Conservation (phyloP, 1,140 invertebrate genomes). For the Ceratitis capitata region DNA sequence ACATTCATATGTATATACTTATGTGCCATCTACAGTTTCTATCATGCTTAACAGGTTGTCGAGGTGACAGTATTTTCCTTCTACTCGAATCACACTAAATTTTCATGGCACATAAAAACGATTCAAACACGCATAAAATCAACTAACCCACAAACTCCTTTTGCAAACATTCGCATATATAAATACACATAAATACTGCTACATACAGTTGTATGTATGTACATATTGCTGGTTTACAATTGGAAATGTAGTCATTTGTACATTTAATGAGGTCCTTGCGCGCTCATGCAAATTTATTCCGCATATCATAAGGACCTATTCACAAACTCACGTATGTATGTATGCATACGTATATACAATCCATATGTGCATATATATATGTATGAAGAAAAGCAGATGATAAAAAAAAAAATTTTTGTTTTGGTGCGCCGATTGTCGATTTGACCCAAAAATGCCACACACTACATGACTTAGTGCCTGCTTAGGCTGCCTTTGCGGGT, state of each 20-base stretch:
- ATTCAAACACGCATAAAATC: neutral
- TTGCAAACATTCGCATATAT: conserved; percentile 53
- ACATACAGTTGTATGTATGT: conserved; percentile 51
- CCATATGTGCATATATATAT: neutral
- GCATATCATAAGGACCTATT: neutral
- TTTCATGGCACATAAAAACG: conserved; percentile 11
- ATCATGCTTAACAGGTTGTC: conserved; percentile 13
- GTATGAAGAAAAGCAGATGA: neutral
- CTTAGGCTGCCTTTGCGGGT: neutral
- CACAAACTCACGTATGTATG: neutral
- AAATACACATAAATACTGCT: conserved; percentile 43
- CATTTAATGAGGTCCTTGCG: conserved; percentile 31
- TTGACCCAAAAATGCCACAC: conserved; percentile 37
- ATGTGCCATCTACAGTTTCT: too few species aligned
- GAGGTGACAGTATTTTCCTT: neutral
- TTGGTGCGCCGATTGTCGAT: conserved; percentile 35
- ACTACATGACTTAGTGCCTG: conserved; percentile 20
- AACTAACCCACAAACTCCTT: conserved; percentile 51
- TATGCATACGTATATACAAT: neutral
- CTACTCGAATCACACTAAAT: neutral
- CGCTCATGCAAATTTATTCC: conserved; percentile 36
- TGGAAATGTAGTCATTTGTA: conserved; percentile 17
- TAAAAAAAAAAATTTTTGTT: conserved; percentile 30
- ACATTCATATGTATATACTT: neutral
- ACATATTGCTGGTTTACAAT: conserved; percentile 1